Evolutionary conservation across 2,113 vertebrate genomes (phyloP), one percentile per base, ranked within the genome.

Genomic region (Charadrius vociferus): DNA sequence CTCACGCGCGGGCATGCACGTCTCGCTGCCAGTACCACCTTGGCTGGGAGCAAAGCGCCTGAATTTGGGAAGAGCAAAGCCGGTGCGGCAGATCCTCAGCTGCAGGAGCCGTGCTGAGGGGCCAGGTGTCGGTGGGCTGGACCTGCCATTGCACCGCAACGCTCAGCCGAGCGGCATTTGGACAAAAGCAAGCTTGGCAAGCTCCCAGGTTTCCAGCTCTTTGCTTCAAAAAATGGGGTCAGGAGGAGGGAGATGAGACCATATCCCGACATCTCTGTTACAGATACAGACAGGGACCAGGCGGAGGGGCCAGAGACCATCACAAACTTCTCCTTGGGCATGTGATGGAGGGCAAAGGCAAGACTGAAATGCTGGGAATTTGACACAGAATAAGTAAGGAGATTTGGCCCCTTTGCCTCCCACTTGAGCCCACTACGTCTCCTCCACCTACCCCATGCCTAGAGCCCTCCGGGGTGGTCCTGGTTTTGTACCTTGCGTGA

Each of bases 401-500:
- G 7, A 3, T 39, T 27, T 62, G 41, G 10, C 4, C 24, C 9
- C 50, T 74, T 55, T 49, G 2, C 2, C 21, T 47, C 5, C 5
- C 0, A 0, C 12, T 32, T 41, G 13, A 68, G 19, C 19, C 24
- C 18, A 3, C 17, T 23, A 4, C 5, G 27, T 74, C 67, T 56
- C 21, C 27, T 61, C 83, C 45, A 7, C 3, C 7, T 52, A 36
- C 30, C 77, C 75, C 65, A 12, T 0, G 0, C 9, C 3, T 52
- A 43, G 47, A 74, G 10, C n/a, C 39, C 41, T 22, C 9, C 0
- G 0, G 7, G 56, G 24, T 7, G 53, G 43, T 11, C 12, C 27
- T 0, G 0, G 24, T 56, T 13, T 8, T 17, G 15, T 97, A 99
- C 99, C 99, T 98, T 99, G 98, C 0, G 99, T 99, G 56, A 99